Conservation (phyloP, 2,888 invertebrate genomes). For the Leucozona laternaria region DNA sequence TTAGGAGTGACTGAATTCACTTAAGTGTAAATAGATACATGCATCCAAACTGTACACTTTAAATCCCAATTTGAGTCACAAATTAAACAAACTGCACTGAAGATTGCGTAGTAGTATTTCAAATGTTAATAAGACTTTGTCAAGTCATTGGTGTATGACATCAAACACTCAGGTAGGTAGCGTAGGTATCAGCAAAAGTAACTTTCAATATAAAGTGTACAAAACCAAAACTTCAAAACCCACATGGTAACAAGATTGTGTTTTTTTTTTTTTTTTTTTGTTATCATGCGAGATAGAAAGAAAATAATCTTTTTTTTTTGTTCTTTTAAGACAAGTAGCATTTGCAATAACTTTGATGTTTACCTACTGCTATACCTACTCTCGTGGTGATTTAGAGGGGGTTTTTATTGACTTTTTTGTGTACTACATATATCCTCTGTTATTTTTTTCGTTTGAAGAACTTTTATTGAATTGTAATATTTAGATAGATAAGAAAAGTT, state of each 20-base stretch:
- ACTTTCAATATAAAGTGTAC: constrained; percentile 18
- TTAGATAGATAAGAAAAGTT: not conserved
- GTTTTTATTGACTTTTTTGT: constrained; percentile 18
- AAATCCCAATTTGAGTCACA: constrained; percentile 36
- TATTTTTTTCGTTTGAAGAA: constrained; percentile 1
- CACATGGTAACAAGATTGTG: constrained; percentile 28
- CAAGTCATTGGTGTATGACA: constrained; percentile 60
- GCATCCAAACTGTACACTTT: not conserved
- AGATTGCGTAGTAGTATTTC: constrained; percentile 42
- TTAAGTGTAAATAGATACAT: too few relatives aligned
- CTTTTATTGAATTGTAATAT: not conserved
- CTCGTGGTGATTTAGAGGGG: not conserved
- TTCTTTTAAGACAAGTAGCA: constrained; percentile 12
- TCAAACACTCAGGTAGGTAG: not conserved
- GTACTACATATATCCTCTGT: not conserved
- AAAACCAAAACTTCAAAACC: constrained; percentile 48
- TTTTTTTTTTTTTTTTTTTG: constrained; percentile 4
- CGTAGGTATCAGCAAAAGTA: not conserved
- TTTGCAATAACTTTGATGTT: constrained; percentile 43
- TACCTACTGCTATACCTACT: not conserved
- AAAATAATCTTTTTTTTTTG: not conserved
- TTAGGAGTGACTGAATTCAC: too few relatives aligned
- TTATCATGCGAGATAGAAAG: constrained; percentile 21
- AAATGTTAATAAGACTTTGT: constrained; percentile 17
- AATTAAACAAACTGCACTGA: constrained; percentile 38